Evolutionary conservation across 2,888 invertebrate species (phyloP).

Genomic region (Schizotus pectinicornis): DNA sequence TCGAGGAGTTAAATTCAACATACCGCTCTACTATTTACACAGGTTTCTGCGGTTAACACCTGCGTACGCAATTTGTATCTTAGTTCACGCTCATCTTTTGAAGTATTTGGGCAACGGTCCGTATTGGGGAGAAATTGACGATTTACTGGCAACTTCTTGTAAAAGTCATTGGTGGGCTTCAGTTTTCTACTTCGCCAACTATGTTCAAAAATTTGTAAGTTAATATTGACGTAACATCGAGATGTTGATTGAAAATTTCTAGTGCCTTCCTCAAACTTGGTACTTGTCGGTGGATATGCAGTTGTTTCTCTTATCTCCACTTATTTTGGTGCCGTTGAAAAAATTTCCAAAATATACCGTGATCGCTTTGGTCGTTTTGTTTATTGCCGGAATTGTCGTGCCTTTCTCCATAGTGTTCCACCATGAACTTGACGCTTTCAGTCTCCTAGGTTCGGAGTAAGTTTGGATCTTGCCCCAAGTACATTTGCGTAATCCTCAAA

Average conservation of each 20-base stretch:
- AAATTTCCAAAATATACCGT: too few species aligned
- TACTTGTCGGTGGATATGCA: slow-evolving; percentile 25
- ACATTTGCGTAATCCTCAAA: too few species aligned
- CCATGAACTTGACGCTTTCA: too few species aligned
- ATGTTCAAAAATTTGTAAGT: background rate
- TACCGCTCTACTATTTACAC: slow-evolving; percentile 39
- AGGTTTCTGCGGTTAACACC: slow-evolving; percentile 49
- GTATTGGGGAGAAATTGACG: slow-evolving; percentile 15
- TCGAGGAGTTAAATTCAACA: slow-evolving; percentile 46
- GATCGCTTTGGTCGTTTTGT: slow-evolving; percentile 4
- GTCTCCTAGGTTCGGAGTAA: too few species aligned
- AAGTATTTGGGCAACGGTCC: slow-evolving; percentile 23
- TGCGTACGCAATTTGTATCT: slow-evolving; percentile 21
- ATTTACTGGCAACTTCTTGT: slow-evolving; percentile 10
- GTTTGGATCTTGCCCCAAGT: too few species aligned
- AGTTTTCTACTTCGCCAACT: slow-evolving; percentile 25
- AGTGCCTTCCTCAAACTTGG: slow-evolving; percentile 26
- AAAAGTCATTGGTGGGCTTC: slow-evolving; percentile 19
- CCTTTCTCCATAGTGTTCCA: background rate
- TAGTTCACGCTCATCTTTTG: slow-evolving; percentile 14
- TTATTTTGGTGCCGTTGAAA: slow-evolving; percentile 7
- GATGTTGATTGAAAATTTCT: background rate
- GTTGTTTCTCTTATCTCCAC: slow-evolving; percentile 17
- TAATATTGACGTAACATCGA: too few species aligned
- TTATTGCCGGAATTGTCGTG: background rate